phyloP scores from a whole-genome alignment of 2,113 vertebrate species.

The Gopherus evgoodei region DNA sequence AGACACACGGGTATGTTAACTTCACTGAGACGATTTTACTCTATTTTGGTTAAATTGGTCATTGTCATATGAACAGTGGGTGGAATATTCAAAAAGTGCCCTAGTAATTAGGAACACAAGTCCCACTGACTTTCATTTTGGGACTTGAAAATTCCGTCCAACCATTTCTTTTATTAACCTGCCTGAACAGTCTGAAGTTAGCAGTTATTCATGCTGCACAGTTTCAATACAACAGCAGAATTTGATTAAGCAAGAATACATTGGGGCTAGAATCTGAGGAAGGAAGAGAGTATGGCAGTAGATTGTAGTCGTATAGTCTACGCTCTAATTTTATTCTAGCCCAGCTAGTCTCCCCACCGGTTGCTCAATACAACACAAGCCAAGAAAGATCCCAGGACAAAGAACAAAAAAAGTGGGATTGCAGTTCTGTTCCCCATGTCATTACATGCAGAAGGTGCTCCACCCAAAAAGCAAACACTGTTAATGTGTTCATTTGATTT shows the following conservation, averaged over 20 bases:
- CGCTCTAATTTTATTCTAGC: neutral
- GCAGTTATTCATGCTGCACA: neutral
- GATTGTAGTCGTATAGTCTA: neutral
- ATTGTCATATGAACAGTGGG: neutral
- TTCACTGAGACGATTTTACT: neutral
- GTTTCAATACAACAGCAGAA: neutral
- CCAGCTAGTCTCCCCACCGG: neutral
- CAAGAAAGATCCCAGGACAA: neutral
- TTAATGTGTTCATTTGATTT: neutral
- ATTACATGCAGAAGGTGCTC: neutral
- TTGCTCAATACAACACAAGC: neutral
- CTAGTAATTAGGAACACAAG: neutral
- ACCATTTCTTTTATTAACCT: neutral
- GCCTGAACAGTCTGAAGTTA: neutral
- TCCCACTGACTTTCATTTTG: neutral
- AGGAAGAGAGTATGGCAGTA: neutral
- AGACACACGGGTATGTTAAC: accelerated
- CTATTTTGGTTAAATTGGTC: neutral
- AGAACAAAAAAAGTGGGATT: accelerated
- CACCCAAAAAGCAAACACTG: neutral
- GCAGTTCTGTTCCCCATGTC: accelerated
- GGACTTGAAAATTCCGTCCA: neutral
- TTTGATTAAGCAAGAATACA: neutral
- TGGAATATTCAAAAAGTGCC: neutral
- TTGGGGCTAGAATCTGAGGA: neutral